phyloP scores from a whole-genome alignment of 2,797 vertebrate species.

The Poliocrania exsul region DNA sequence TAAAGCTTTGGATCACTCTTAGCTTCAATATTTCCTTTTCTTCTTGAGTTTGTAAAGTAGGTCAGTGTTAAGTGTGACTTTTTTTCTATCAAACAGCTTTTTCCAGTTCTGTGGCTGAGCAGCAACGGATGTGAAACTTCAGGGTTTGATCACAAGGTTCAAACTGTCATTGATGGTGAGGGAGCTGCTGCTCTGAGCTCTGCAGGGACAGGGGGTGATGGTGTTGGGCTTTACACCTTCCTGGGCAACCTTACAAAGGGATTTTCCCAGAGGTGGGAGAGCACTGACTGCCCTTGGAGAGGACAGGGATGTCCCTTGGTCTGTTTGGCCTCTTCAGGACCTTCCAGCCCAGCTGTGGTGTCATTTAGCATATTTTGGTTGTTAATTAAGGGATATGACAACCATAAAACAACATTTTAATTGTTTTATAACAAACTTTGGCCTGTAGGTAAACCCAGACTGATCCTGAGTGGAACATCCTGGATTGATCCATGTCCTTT shows the following conservation, averaged over 20 bases:
- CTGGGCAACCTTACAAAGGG: not conserved
- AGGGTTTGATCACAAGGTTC: not conserved
- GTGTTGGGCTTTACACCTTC: not conserved
- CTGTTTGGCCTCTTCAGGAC: not conserved
- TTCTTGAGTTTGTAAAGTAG: slow-evolving; percentile 47
- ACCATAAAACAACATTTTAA: not conserved
- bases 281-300: not conserved
- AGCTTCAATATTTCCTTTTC: slow-evolving; percentile 45
- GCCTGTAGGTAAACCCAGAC: not conserved
- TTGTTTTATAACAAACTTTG: not conserved
- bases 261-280: not conserved
- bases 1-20: slow-evolving; percentile 56
- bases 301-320: not conserved
- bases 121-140: not conserved
- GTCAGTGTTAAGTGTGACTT: slow-evolving; percentile 43
- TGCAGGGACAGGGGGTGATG: not conserved
- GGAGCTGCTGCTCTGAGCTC: not conserved
- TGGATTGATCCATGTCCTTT: rapidly evolving
- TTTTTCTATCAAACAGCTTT: slow-evolving; percentile 26
- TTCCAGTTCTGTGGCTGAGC: slow-evolving; percentile 23
- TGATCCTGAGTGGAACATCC: not conserved
- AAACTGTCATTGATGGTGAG: not conserved
- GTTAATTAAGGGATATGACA: not conserved
- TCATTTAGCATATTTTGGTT: not conserved
- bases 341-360: not conserved